Percentiles rank a stretch among this genome's conserved stretches.
phyloP scores from a whole-genome alignment of 1,140 invertebrate species.

The Eupristina koningsbergeri region DNA sequence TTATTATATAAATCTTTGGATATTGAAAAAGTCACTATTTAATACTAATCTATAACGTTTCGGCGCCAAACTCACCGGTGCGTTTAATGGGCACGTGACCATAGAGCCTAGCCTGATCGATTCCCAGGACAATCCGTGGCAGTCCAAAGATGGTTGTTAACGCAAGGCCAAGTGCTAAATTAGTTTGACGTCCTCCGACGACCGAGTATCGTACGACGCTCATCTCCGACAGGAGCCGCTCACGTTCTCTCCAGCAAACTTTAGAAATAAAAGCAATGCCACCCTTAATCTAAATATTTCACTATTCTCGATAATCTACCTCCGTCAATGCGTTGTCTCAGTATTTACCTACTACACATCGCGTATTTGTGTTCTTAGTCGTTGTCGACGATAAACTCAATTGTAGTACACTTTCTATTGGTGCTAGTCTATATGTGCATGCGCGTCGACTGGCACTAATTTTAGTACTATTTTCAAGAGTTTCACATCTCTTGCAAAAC shows the following conservation, averaged over 20 bases:
- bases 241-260: neutral
- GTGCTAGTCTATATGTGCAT: neutral
- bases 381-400: neutral
- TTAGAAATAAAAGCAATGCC: neutral
- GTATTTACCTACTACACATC: no score
- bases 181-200: neutral
- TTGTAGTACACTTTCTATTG: neutral
- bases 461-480: neutral
- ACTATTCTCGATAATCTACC: neutral
- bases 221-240: conserved; percentile 24
- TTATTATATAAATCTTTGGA: no score
- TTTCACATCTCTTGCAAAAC: neutral
- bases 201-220: conserved; percentile 13
- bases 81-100: conserved; percentile 78
- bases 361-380: neutral
- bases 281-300: neutral
- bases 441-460: neutral
- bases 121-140: conserved; percentile 74
- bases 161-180: conserved; percentile 62
- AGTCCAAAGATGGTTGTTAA: conserved; percentile 72
- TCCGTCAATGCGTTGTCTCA: no score
- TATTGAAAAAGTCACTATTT: neutral
- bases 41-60: neutral
- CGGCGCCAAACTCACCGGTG: conserved; percentile 74
- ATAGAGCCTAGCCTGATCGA: conserved; percentile 80